Conservation (phyloP, 2,797 vertebrate genomes). For the Arremon brunneinucha region DNA sequence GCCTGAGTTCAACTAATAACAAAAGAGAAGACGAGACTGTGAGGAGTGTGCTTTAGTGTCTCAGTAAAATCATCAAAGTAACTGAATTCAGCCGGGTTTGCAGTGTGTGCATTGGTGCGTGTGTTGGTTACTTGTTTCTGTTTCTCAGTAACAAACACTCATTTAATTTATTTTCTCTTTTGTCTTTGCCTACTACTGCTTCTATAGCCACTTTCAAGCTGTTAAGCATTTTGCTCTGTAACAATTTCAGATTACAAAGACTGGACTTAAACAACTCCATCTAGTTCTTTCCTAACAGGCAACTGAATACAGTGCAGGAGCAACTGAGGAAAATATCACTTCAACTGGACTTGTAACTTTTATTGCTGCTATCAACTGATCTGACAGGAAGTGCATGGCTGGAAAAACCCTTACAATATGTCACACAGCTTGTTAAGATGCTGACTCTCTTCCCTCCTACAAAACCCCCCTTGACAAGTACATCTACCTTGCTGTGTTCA, state of each 20-base stretch:
- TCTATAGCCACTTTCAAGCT: background rate
- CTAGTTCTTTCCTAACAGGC: background rate
- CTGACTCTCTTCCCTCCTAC: background rate
- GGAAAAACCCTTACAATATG: background rate
- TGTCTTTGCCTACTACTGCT: background rate
- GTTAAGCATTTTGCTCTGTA: background rate
- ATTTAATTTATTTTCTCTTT: background rate
- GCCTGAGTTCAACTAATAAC: background rate
- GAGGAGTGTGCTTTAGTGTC: background rate
- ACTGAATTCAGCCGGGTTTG: background rate
- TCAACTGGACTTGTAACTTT: background rate
- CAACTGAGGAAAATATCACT: background rate
- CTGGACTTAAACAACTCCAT: background rate
- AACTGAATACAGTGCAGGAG: background rate
- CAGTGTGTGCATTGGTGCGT: no score
- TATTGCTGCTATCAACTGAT: background rate
- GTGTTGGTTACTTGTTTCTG: background rate
- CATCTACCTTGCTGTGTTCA: background rate
- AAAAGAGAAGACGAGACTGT: background rate
- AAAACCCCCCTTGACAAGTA: background rate
- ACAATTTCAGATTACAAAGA: background rate
- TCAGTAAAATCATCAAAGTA: background rate
- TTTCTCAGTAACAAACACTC: background rate
- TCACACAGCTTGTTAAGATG: background rate
- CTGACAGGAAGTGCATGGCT: background rate